These are phyloP conservation scores for Myoxocephalus aenaeus DNA, from an alignment of 2,797 vertebrate genomes.

Conservation along the genomic window DNA sequence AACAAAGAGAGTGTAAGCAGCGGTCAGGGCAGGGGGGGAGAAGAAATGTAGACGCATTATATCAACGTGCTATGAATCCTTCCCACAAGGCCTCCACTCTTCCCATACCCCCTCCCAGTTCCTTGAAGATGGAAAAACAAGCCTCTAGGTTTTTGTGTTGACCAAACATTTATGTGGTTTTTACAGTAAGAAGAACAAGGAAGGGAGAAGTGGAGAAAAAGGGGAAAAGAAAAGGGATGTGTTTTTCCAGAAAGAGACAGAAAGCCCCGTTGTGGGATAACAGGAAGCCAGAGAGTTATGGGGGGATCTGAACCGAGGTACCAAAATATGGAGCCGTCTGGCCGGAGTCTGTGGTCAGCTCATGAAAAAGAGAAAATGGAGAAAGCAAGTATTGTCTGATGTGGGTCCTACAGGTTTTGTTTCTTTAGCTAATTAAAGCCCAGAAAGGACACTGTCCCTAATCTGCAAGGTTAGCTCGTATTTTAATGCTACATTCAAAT, in stretches of 20 bases:
- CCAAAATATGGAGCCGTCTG: constrained; percentile 79
- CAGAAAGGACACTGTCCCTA: constrained; percentile 21
- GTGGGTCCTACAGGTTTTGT: constrained; percentile 43
- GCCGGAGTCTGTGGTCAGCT: constrained; percentile 84
- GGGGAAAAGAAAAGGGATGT: constrained; percentile 24
- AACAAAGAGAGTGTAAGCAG: constrained; percentile 74
- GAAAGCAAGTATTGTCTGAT: constrained; percentile 54
- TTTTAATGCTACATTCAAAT: constrained; percentile 38
- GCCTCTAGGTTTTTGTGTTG: constrained; percentile 55
- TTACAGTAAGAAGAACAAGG: constrained; percentile 55
- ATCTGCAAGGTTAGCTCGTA: constrained; percentile 4
- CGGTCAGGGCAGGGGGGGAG: constrained; percentile 20
- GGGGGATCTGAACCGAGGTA: constrained; percentile 66
- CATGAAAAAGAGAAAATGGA: constrained; percentile 53
- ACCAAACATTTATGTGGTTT: constrained; percentile 75
- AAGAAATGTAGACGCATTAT: constrained; percentile 61
- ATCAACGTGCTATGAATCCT: constrained; percentile 65
- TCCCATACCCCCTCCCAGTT: not conserved
- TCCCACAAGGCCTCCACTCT: constrained; percentile 51
- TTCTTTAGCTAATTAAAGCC: constrained; percentile 39
- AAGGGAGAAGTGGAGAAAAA: constrained; percentile 28
- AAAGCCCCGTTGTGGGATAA: constrained; percentile 71
- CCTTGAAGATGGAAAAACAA: constrained; percentile 64
- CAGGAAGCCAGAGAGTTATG: constrained; percentile 79
- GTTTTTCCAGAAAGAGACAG: constrained; percentile 64